These are phyloP conservation scores for Linurgus olivaceus DNA, from an alignment of 2,797 vertebrate species.

Conservation along the genomic window DNA sequence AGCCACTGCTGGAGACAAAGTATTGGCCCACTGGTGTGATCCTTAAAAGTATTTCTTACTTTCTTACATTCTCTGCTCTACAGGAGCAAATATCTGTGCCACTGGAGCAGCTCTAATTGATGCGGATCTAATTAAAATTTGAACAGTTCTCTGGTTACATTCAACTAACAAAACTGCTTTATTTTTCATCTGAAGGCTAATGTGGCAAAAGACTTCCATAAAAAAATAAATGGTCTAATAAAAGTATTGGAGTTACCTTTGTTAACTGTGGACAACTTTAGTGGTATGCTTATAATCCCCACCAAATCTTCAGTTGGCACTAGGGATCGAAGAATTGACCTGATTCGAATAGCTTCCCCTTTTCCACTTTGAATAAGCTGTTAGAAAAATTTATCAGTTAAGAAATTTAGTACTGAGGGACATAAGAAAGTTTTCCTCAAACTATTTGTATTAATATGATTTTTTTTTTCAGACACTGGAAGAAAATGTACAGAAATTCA, in stretches of 20 bases:
- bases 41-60: not conserved
- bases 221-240: not conserved
- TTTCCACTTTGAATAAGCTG: conserved; percentile 98
- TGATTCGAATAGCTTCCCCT: conserved; percentile 95
- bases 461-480: not conserved
- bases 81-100: not conserved
- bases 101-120: not conserved
- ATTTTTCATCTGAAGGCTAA: not conserved
- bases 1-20: not conserved
- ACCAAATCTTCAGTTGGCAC: conserved; percentile 97
- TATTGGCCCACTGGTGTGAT: not conserved
- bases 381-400: conserved; percentile 4
- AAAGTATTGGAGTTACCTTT: conserved; percentile 84
- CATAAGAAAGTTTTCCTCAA: not conserved
- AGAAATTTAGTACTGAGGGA: not conserved
- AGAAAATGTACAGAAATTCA: not conserved
- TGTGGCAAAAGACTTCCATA: not conserved
- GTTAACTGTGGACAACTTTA: conserved; percentile 89
- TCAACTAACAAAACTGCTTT: not conserved
- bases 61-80: not conserved
- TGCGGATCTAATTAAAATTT: not conserved
- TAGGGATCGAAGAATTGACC: conserved; percentile 94
- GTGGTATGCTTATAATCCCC: conserved; percentile 95
- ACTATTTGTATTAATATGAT: not conserved
- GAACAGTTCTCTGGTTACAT: not conserved